A percentile compares a stretch with the other conserved stretches of the same genome.
Conservation (phyloP, 2,797 vertebrate species). For the Diplodus sargus region DNA sequence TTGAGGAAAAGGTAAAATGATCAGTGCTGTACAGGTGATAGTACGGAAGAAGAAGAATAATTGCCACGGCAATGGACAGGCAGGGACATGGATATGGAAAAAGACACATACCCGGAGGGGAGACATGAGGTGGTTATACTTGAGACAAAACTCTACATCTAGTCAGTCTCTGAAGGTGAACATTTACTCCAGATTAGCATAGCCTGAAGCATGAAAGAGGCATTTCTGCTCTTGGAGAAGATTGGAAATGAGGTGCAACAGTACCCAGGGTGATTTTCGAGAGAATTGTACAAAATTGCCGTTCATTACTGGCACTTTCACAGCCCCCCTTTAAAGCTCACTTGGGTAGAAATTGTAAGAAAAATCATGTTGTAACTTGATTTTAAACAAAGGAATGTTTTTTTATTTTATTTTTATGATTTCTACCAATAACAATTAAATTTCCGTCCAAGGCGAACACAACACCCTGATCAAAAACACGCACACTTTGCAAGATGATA, state of each 20-base stretch:
- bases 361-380: not conserved
- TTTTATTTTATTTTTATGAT: not conserved
- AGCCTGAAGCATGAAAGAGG: conserved; percentile 9
- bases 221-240: not conserved
- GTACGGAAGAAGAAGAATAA: not conserved
- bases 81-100: not conserved
- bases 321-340: not conserved
- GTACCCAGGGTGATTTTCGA: not conserved
- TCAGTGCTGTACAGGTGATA: not conserved
- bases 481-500: no score
- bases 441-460: not conserved
- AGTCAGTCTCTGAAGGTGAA: conserved; percentile 18
- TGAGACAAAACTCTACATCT: conserved; percentile 1
- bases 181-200: conserved; percentile 13
- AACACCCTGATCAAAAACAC: no score
- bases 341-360: not conserved
- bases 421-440: not conserved
- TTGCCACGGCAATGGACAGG: not conserved
- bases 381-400: not conserved
- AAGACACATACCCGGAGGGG: not conserved
- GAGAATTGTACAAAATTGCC: not conserved
- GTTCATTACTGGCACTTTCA: not conserved
- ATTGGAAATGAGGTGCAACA: not conserved
- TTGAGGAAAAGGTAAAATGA: conserved; percentile 18
- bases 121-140: conserved; percentile 5